Evolutionary conservation across 2,113 vertebrate genomes (phyloP).

Genomic region (Paedocypris sp.): DNA sequence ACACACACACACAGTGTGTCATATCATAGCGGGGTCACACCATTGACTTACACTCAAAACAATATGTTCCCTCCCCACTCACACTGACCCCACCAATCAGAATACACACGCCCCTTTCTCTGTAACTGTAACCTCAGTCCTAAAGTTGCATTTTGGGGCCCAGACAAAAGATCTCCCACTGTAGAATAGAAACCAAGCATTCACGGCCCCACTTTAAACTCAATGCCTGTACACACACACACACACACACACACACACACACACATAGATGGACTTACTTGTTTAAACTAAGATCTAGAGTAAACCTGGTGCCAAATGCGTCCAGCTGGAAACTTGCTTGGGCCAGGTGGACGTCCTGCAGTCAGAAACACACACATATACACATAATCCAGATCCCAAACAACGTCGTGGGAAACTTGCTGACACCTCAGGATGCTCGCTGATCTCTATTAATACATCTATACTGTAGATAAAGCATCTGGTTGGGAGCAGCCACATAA

Average conservation of each 20-base stretch:
- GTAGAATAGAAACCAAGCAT: too few species aligned
- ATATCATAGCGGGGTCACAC: too few species aligned
- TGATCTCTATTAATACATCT: not conserved
- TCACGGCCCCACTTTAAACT: too few species aligned
- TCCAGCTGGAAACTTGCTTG: constrained; percentile 94
- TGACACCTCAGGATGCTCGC: not conserved
- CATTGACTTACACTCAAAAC: too few species aligned
- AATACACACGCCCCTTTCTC: too few species aligned
- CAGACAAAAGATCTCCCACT: too few species aligned
- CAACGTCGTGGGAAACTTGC: not conserved
- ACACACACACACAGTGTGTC: too few species aligned
- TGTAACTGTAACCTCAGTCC: too few species aligned
- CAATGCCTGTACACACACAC: not conserved
- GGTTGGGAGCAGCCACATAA: constrained; percentile 1
- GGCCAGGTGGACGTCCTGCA: constrained; percentile 83
- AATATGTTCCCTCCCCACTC: too few species aligned
- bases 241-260: constrained; percentile 34
- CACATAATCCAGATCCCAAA: not conserved
- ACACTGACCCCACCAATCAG: too few species aligned
- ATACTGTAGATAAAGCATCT: not conserved
- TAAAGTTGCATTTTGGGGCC: too few species aligned
- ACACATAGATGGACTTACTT: constrained; percentile 71
- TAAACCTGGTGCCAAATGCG: constrained; percentile 84
- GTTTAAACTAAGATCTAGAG: constrained; percentile 88
- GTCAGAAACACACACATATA: constrained; percentile 19